Conservation (phyloP, 2,113 vertebrate species). For the Drymodes brunneopygia region DNA sequence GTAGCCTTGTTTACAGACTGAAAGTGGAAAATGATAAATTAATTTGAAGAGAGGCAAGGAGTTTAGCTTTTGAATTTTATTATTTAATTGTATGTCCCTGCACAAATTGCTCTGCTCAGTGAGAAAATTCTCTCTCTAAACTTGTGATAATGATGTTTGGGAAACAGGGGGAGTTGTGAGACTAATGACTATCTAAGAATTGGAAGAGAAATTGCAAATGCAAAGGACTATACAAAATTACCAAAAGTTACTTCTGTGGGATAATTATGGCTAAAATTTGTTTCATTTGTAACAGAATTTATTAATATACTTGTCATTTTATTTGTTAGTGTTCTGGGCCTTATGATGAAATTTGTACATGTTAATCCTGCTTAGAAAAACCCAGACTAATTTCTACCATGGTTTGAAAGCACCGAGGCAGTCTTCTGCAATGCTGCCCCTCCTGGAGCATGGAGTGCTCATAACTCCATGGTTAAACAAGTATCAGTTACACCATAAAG, state of each 20-base stretch:
- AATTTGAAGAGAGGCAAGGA: not conserved
- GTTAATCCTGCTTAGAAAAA: not conserved
- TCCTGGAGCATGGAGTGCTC: not conserved
- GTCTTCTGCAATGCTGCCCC: not conserved
- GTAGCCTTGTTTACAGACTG: not conserved
- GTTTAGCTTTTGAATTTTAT: not conserved
- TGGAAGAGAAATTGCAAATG: not conserved
- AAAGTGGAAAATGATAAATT: slow-evolving; percentile 5
- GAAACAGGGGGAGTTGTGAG: not conserved
- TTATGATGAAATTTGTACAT: not conserved
- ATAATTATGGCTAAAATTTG: not conserved
- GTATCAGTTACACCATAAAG: not conserved
- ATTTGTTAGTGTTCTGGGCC: not conserved
- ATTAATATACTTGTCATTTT: not conserved
- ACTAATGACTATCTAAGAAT: not conserved
- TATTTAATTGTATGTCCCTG: not conserved
- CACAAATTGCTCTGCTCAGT: not conserved
- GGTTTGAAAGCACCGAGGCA: not conserved
- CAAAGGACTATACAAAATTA: not conserved
- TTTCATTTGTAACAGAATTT: not conserved
- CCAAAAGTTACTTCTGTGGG: not conserved
- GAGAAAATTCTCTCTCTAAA: not conserved
- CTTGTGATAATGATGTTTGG: not conserved
- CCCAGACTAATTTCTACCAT: not conserved
- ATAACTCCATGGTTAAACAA: not conserved